Evolutionary conservation across 1,140 invertebrate genomes (phyloP), one percentile per base, ranked within the genome.

Genomic region (Liolophura sinensis): DNA sequence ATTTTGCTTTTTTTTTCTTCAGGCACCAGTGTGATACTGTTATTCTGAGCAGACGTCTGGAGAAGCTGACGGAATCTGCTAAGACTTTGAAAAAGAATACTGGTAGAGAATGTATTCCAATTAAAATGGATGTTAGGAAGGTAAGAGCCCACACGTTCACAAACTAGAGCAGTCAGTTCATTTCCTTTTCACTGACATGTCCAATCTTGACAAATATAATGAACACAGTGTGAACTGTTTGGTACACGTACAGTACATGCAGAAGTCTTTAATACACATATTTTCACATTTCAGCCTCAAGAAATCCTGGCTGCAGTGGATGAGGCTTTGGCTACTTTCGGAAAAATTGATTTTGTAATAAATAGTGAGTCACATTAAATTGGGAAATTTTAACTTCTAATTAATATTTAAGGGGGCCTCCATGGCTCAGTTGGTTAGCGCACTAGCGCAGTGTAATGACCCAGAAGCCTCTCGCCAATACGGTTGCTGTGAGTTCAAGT

Each of bases 121-220:
- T 79, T 31, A 69, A 76, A 50, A 73, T 79, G 72, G 81, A 83
- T 76, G 80, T 83, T 27, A 76, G 79, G 61, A 78, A 81, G 70
- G 80, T 82, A 63, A n/a, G 67, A 52, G 27, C 16, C 49, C 22
- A 49, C 48, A 48, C 9, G 31, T 9, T 9, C 31, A 40, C 31
- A 9, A 9, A 40, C 31, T n/a, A n/a, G n/a, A n/a, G n/a, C n/a
- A n/a, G n/a, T n/a, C n/a, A n/a, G n/a, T n/a, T n/a, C n/a, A n/a
- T n/a, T n/a, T 40, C 31, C 9, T 40, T 40, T 40, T 40, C 31
- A 40, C 3, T 3, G 31, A 9, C 31, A 9, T 40, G n/a, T n/a
- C n/a, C n/a, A n/a, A n/a, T n/a, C n/a, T n/a, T n/a, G n/a, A n/a
- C n/a, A n/a, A n/a, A n/a, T n/a, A n/a, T n/a, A n/a, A n/a, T n/a